These are phyloP conservation scores for human DNA, from an alignment of 2,113 vertebrate genomes.

Conservation along the genomic window GRCh38 chr3:5488501-5489000, in stretches of 20 bases:
- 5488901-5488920: background rate
- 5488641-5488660: conserved; percentile 69
- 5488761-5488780: conserved; percentile 19
- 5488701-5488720: conserved; percentile 11
- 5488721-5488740: conserved; percentile 38
- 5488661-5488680: conserved; percentile 70
- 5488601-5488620: conserved; percentile 55
- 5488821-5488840: background rate
- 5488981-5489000: background rate
- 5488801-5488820: conserved; percentile 35
- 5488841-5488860: background rate
- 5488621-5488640: conserved; percentile 71
- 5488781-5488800: conserved; percentile 38
- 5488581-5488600: conserved; percentile 62
- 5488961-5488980: background rate
- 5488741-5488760: conserved; percentile 45
- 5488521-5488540: conserved; percentile 68
- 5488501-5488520: conserved; percentile 48
- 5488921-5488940: background rate
- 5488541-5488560: conserved; percentile 41
- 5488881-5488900: background rate
- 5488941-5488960: background rate
- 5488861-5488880: background rate
- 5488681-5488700: conserved; percentile 44
- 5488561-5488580: conserved; percentile 63